phyloP scores from a whole-genome alignment of 2,797 vertebrate genomes.

The Alauda arvensis region DNA sequence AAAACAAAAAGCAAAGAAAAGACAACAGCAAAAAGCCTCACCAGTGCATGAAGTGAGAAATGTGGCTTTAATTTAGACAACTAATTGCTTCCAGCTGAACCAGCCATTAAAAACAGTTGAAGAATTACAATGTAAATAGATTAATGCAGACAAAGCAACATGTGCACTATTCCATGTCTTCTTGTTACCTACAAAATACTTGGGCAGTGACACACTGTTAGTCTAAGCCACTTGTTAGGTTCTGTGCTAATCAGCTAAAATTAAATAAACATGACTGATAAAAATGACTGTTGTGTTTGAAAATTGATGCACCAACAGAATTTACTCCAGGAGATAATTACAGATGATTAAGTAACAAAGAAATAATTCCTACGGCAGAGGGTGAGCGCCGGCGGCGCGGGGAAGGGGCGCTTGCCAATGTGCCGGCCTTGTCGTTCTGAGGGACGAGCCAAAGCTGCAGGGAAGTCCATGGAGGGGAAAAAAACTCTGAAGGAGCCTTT shows the following conservation, averaged over 20 bases:
- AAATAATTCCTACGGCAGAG: neutral
- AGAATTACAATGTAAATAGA: slow-evolving; percentile 66
- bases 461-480: neutral
- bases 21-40: slow-evolving; percentile 13
- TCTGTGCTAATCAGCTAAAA: slow-evolving; percentile 63
- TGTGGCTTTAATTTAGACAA: slow-evolving; percentile 62
- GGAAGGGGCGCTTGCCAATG: neutral
- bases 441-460: neutral
- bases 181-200: slow-evolving; percentile 53
- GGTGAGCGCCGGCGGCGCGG: neutral
- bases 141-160: slow-evolving; percentile 67
- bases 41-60: slow-evolving; percentile 41
- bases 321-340: slow-evolving; percentile 55
- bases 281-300: slow-evolving; percentile 60
- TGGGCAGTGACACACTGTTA: slow-evolving; percentile 60
- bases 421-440: neutral
- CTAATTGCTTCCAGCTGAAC: slow-evolving; percentile 64
- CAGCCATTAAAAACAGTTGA: slow-evolving; percentile 62
- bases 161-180: slow-evolving; percentile 42
- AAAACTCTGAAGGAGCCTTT: neutral
- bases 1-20: slow-evolving; percentile 13
- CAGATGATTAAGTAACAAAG: slow-evolving; percentile 42
- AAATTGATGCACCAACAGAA: slow-evolving; percentile 58
- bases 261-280: slow-evolving; percentile 59
- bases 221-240: slow-evolving; percentile 60